Conservation (phyloP, 23 tunicate species). For the Styela plicata region DNA sequence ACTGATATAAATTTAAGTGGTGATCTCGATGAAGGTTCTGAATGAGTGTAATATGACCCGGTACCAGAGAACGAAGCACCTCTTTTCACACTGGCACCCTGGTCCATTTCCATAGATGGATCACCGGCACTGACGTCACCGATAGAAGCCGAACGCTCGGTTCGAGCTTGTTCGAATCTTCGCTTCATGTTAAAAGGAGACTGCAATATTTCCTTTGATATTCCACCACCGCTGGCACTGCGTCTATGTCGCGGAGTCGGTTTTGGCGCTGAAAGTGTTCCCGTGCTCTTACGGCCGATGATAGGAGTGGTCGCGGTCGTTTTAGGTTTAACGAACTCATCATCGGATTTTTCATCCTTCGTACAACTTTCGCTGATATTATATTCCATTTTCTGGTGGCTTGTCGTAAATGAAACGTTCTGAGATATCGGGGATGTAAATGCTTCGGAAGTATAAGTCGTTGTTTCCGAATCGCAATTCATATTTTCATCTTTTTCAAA, state of each 20-base stretch:
- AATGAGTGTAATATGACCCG: conserved; percentile 20
- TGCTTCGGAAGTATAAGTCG: neutral
- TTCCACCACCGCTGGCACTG: conserved; percentile 21
- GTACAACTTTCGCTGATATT: neutral
- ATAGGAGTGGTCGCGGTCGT: conserved; percentile 72
- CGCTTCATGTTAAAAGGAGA: conserved; percentile 11
- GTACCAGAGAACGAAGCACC: conserved; percentile 9
- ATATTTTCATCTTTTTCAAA: conserved; percentile 45
- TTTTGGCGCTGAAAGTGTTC: neutral
- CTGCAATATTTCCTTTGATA: neutral
- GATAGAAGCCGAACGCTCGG: neutral
- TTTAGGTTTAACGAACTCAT: conserved; percentile 21
- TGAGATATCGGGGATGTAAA: neutral
- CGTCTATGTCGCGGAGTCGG: conserved; percentile 18
- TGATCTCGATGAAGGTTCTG: conserved; percentile 37
- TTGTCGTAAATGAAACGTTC: neutral
- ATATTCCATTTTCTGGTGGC: neutral
- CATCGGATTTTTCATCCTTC: neutral
- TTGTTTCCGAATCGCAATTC: conserved; percentile 1
- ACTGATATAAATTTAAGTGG: conserved; percentile 52
- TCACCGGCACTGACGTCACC: neutral
- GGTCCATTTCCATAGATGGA: neutral
- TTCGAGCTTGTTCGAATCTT: conserved; percentile 14
- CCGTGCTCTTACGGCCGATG: neutral
- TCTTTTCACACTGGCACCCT: neutral